These are phyloP conservation scores for Todiramphus chloris DNA, from an alignment of 2,113 vertebrate genomes.

Conservation along the genomic window DNA sequence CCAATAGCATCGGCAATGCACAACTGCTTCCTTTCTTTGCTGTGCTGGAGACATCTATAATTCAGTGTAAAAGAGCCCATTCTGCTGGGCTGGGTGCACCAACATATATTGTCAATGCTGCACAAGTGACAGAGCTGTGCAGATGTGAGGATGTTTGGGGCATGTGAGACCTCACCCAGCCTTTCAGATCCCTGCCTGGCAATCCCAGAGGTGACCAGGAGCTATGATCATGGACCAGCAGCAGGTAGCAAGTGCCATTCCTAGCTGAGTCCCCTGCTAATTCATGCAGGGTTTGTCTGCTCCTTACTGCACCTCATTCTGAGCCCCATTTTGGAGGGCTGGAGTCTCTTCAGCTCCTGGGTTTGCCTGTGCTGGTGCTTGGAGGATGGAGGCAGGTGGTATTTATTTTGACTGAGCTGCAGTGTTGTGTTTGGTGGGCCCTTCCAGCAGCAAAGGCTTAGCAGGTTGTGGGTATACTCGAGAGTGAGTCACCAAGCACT, in stretches of 20 bases:
- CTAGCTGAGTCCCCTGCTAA: background rate
- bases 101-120: accelerated
- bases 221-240: background rate
- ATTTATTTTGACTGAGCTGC: background rate
- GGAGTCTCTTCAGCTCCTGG: background rate
- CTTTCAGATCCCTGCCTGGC: background rate
- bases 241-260: background rate
- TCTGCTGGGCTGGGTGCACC: accelerated
- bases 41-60: background rate
- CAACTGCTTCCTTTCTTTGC: background rate
- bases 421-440: background rate
- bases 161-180: background rate
- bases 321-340: background rate
- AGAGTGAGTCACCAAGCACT: constrained; percentile 7
- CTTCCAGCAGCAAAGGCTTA: constrained; percentile 3
- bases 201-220: background rate
- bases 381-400: background rate
- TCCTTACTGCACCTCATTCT: accelerated
- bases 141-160: background rate
- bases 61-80: background rate
- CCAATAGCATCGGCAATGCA: background rate
- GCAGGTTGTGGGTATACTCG: constrained; percentile 29
- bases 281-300: background rate
- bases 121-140: background rate
- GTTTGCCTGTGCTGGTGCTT: background rate